Evolutionary conservation across 1,140 invertebrate genomes (phyloP).

Genomic region (Macrotrachela quadricornifera): DNA sequence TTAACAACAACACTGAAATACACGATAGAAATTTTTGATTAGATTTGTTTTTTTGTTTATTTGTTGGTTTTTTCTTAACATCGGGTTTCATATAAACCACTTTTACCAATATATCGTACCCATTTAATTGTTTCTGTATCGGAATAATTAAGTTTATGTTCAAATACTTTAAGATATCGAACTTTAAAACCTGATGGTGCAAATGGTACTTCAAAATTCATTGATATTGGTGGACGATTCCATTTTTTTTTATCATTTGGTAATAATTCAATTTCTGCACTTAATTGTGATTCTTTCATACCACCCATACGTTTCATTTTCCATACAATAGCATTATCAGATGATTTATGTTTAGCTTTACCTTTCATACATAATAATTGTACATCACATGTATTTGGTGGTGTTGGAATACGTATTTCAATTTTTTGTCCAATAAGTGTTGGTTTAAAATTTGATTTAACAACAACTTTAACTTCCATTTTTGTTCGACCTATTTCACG

Average conservation of each 20-base stretch:
- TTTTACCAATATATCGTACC: constrained; percentile 96
- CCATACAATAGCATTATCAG: constrained; percentile 99
- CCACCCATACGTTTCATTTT: constrained; percentile 99
- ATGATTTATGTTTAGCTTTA: constrained; percentile 98
- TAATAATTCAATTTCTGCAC: constrained; percentile 94
- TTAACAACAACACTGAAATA: too few relatives aligned
- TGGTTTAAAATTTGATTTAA: constrained; percentile 98
- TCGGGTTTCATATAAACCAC: constrained; percentile 93
- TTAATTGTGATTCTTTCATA: constrained; percentile 98
- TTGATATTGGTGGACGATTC: constrained; percentile 98
- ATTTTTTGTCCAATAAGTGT: constrained; percentile 95
- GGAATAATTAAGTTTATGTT: constrained; percentile 96
- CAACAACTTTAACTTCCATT: constrained; percentile 97
- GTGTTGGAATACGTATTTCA: constrained; percentile 94
- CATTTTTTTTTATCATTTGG: constrained; percentile 96
- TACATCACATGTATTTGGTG: constrained; percentile 90
- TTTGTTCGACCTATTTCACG: constrained; percentile 90
- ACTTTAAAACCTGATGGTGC: constrained; percentile 97
- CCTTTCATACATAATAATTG: constrained; percentile 97
- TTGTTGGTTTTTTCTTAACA: too few relatives aligned
- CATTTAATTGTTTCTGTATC: constrained; percentile 99
- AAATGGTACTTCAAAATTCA: constrained; percentile 91
- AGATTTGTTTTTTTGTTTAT: too few relatives aligned
- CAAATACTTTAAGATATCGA: constrained; percentile 95
- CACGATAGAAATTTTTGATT: too few relatives aligned